phyloP scores from a whole-genome alignment of 1,140 invertebrate genomes.

The Holcopasites calliopsidis region DNA sequence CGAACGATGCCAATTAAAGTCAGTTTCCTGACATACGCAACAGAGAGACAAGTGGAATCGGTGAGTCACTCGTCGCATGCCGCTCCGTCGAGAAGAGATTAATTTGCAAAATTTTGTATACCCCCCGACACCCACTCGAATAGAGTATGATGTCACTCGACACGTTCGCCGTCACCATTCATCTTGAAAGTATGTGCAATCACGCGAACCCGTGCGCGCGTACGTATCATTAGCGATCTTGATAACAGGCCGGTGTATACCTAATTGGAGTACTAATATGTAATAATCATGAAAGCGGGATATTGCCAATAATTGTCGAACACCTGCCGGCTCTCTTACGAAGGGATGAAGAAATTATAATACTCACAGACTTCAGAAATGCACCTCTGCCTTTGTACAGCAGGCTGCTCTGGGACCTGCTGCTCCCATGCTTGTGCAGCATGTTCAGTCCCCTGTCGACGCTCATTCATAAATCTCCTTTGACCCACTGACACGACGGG shows the following conservation, averaged over 20 bases:
- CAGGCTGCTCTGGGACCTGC: slow-evolving; percentile 46
- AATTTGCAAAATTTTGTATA: slow-evolving; percentile 26
- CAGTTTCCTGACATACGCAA: neutral
- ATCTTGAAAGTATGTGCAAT: slow-evolving; percentile 37
- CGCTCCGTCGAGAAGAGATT: neutral
- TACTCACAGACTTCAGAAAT: slow-evolving; percentile 71
- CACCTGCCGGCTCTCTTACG: no score
- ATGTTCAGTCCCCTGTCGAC: slow-evolving; percentile 61
- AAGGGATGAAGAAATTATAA: no score
- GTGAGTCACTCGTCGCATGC: neutral
- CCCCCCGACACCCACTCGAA: slow-evolving; percentile 17
- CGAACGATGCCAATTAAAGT: neutral
- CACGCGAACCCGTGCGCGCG: slow-evolving; percentile 12
- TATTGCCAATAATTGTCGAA: no score
- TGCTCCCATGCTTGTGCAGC: slow-evolving; percentile 63
- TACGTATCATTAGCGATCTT: slow-evolving; percentile 20
- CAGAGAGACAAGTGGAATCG: neutral
- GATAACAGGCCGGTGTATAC: slow-evolving; percentile 32
- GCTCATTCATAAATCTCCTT: slow-evolving; percentile 62
- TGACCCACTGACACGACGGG: neutral
- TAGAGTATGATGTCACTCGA: slow-evolving; percentile 28
- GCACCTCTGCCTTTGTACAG: slow-evolving; percentile 59
- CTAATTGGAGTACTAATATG: no score
- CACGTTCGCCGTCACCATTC: neutral
- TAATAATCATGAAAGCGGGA: no score